Evolutionary conservation across 2,113 vertebrate genomes (phyloP), one percentile per base, ranked within the genome.

Genomic region (Corythornis vintsioides): DNA sequence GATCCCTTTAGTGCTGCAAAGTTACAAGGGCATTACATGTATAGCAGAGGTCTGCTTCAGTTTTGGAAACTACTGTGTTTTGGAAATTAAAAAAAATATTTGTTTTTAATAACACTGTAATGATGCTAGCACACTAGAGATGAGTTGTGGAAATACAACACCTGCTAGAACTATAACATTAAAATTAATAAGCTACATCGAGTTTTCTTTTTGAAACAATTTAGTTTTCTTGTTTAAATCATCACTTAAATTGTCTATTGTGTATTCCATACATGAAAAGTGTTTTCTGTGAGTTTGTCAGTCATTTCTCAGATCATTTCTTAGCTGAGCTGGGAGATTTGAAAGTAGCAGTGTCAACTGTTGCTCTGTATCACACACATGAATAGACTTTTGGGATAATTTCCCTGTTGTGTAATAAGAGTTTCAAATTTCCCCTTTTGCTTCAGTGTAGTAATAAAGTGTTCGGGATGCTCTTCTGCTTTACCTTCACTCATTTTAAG

Each of bases 101-200:
- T 53, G 43, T 80, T 93, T 85, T 59, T 55, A 67, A 45, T 33
- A 59, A 71, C 40, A 81, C 6, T 43, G 91, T 19, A 65, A 18
- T 56, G 29, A 90, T 52, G 28, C 2, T 63, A 70, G 13, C 70
- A 85, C 15, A 19, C 92, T 40, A 57, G 22, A 47, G 22, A 26
- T 89, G 86, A 94, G 90, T 48, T 90, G 31, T 80, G 25, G 85
- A 95, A 93, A 85, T n/a, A 20, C 26, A 96, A 55, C 50, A 92
- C 85, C 72, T 94, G 29, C 21, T 92, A 71, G 24, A 94, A 35
- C 40, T 89, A 87, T 53, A 96, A 94, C 94, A 60, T 52, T 83
- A 88, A 95, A 97, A 94, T 78, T 94, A 96, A 83, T 97, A 90
- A 82, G 60, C 21, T 94, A 94, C 82, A 86, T 89, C 70, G 90